Evolutionary conservation across 2,113 vertebrate species (phyloP), one percentile per base, ranked within the genome.

Genomic region (Tetrax tetrax): DNA sequence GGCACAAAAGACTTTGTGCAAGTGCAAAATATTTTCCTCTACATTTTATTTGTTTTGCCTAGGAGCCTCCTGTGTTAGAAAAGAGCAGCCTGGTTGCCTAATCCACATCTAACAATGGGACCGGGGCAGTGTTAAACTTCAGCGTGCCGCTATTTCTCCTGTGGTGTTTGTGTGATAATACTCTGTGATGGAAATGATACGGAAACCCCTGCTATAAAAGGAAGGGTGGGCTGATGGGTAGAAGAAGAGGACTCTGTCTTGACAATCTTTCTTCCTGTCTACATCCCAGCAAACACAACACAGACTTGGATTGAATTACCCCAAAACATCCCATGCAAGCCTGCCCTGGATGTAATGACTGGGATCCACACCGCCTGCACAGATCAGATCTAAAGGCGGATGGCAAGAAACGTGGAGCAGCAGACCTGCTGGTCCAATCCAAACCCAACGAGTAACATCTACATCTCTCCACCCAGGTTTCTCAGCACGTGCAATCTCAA

Each of bases 101-200:
- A 51, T 19, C 70, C 3, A 0, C 0, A 1, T 83, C 57, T 64
- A 28, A 2, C 48, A 56, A 10, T 0, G 0, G 53, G 38, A 17
- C 21, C 9, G 23, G n/a, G 43, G 33, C 43, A 43, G 23, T 14
- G 27, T 51, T 71, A 19, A 45, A 15, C 33, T 57, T 65, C 53
- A 10, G 48, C 54, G 22, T 61, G 71, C 37, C 11, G 3, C 41
- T 69, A 43, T 38, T 85, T 76, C 47, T 72, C 38, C 64, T 35
- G 14, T 0, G 0, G 23, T 64, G n/a, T 68, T 88, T 76, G 25
- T 0, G 0, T 57, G 41, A 16, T 43, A 33, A 22, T 60, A 20
- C 17, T 75, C 69, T 20, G 1, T 20, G 56, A 61, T 38, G 38
- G 22, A 80, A 79, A 68, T 0, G 6, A 23, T 43, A 35, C 6